phyloP scores from a whole-genome alignment of 2,888 invertebrate species.

The Chrysolina oricalcia region DNA sequence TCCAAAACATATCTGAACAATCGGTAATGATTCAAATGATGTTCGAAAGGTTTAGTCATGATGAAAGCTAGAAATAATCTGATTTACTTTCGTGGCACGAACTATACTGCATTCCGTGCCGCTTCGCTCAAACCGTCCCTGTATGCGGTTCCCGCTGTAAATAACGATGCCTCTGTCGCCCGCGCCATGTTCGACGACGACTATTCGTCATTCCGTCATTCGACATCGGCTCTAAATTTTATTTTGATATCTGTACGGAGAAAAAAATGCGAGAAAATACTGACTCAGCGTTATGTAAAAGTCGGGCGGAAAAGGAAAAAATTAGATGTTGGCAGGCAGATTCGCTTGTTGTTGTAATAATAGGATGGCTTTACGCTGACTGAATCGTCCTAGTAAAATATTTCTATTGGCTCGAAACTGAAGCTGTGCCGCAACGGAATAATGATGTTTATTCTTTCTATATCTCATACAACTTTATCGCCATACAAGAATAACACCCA shows the following conservation, averaged over 20 bases:
- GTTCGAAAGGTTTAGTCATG: no score
- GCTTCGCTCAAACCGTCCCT: not conserved
- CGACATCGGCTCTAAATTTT: constrained; percentile 27
- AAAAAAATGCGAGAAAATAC: constrained; percentile 18
- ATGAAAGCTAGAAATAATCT: no score
- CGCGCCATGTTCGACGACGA: not conserved
- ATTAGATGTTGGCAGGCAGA: constrained; percentile 33
- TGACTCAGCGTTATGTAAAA: constrained; percentile 40
- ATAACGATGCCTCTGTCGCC: constrained; percentile 1
- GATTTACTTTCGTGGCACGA: no score
- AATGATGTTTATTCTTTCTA: not conserved
- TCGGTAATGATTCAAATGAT: no score
- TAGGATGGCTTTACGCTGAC: constrained; percentile 27
- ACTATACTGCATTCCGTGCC: no score
- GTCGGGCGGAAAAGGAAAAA: constrained; percentile 33
- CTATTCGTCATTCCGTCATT: constrained; percentile 32
- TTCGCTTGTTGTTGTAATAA: constrained; percentile 36
- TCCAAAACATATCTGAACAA: no score
- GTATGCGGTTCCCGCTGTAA: not conserved
- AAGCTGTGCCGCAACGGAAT: not conserved
- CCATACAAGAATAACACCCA: constrained; percentile 6
- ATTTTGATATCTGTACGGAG: constrained; percentile 14
- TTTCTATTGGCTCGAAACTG: constrained; percentile 20
- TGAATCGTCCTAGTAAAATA: constrained; percentile 17
- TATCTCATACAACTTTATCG: constrained; percentile 3